A percentile compares a stretch with the other conserved stretches of the same genome.
Evolutionary conservation across 2,888 invertebrate species (phyloP).

Genomic region (Eupsilia transversa): DNA sequence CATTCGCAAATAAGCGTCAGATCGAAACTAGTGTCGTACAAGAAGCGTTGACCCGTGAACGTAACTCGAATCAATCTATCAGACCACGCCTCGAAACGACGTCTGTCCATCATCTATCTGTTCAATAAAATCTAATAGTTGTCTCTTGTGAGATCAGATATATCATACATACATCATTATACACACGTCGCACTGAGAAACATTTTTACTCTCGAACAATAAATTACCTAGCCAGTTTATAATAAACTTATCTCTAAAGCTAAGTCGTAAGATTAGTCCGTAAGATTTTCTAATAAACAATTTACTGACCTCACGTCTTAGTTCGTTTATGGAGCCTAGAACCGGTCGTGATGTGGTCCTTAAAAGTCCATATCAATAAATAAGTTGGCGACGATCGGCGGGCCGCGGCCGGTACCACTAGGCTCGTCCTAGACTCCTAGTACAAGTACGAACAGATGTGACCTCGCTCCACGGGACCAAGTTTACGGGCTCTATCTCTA

Average conservation of each 20-base stretch:
- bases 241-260: conserved; percentile 45
- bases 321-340: conserved; percentile 57
- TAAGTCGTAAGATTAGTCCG: conserved; percentile 51
- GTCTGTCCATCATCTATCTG: conserved; percentile 55
- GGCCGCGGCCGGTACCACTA: conserved; percentile 35
- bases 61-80: conserved; percentile 59
- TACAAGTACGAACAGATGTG: conserved; percentile 49
- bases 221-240: conserved; percentile 29
- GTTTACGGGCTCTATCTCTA: conserved; percentile 56
- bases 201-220: conserved; percentile 34
- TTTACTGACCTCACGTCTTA: conserved; percentile 56
- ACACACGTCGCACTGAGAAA: conserved; percentile 18
- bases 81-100: conserved; percentile 59
- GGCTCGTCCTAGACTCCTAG: conserved; percentile 33
- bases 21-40: conserved; percentile 47
- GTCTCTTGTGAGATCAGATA: conserved; percentile 40
- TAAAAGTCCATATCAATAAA: conserved; percentile 71
- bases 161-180: conserved; percentile 41
- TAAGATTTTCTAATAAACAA: conserved; percentile 58
- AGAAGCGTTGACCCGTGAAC: conserved; percentile 62
- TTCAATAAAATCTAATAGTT: conserved; percentile 53
- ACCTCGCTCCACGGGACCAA: conserved; percentile 53
- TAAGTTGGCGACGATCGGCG: conserved; percentile 63
- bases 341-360: conserved; percentile 64
- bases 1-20: conserved; percentile 45